phyloP scores from a whole-genome alignment of 2,888 invertebrate species.

The Standfussiana lucernea region DNA sequence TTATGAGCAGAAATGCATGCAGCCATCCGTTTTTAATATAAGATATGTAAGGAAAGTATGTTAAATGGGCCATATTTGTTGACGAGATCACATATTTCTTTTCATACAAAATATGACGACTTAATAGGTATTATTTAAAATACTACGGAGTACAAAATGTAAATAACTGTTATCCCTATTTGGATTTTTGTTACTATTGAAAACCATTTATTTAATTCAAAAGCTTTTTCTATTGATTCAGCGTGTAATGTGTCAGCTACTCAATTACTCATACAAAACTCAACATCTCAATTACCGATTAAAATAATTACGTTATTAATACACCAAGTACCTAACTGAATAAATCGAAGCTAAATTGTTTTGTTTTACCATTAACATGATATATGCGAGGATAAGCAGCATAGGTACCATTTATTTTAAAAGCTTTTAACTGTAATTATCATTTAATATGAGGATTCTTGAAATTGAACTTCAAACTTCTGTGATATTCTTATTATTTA shows the following conservation, averaged over 20 bases:
- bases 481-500: neutral
- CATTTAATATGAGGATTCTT: neutral
- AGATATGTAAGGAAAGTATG: neutral
- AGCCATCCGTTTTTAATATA: conserved; percentile 7
- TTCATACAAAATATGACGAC: neutral
- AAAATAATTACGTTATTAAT: neutral
- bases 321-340: neutral
- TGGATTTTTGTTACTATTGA: neutral
- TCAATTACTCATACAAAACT: neutral
- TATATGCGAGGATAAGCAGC: neutral
- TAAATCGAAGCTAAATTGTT: neutral
- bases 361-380: neutral
- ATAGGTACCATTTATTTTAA: neutral
- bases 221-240: neutral
- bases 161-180: neutral
- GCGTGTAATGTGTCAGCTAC: neutral
- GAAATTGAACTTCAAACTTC: neutral
- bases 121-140: neutral
- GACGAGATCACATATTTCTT: neutral
- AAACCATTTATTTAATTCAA: neutral
- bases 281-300: neutral
- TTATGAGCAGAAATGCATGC: conserved; percentile 28
- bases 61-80: neutral
- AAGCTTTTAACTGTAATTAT: neutral
- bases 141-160: neutral